These are phyloP conservation scores for Chironex yamaguchii DNA, from an alignment of 30 jellyfish, hydroid and myxozoan genomes.

Conservation along the genomic window DNA sequence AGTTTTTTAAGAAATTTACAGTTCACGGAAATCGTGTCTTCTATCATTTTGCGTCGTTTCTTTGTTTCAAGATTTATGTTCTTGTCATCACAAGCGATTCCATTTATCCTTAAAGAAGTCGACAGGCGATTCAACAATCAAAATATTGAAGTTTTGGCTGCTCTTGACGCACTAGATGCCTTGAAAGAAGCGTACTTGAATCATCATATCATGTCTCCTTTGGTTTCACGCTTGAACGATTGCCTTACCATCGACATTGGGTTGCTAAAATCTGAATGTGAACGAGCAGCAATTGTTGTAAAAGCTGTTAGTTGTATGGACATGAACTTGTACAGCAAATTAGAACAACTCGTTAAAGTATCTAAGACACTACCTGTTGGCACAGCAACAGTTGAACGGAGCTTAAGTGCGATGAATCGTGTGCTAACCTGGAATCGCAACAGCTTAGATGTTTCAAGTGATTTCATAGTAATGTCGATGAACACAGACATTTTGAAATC, in stretches of 20 bases:
- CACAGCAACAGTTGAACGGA: slow-evolving; percentile 43
- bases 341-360: slow-evolving; percentile 10
- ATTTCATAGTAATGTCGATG: slow-evolving; percentile 35
- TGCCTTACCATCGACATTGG: slow-evolving; percentile 29
- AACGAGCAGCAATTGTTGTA: slow-evolving; percentile 23
- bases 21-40: too few relatives aligned
- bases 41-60: too few relatives aligned
- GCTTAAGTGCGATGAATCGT: slow-evolving; percentile 48
- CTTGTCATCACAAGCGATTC: slow-evolving; percentile 4
- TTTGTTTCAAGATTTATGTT: too few relatives aligned
- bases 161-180: slow-evolving; percentile 51
- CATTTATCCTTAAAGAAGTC: background rate
- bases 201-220: slow-evolving; percentile 4
- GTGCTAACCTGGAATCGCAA: slow-evolving; percentile 6
- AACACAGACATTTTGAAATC: slow-evolving; percentile 42
- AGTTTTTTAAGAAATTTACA: too few relatives aligned
- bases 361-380: slow-evolving; percentile 29
- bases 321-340: slow-evolving; percentile 11
- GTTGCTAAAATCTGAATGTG: slow-evolving; percentile 42
- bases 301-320: slow-evolving; percentile 4
- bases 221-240: slow-evolving; percentile 16
- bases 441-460: slow-evolving; percentile 5
- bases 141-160: slow-evolving; percentile 41
- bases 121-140: too few relatives aligned
- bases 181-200: slow-evolving; percentile 3